phyloP scores from a whole-genome alignment of 1,140 invertebrate species.

The Brachionus rotundiformis region DNA sequence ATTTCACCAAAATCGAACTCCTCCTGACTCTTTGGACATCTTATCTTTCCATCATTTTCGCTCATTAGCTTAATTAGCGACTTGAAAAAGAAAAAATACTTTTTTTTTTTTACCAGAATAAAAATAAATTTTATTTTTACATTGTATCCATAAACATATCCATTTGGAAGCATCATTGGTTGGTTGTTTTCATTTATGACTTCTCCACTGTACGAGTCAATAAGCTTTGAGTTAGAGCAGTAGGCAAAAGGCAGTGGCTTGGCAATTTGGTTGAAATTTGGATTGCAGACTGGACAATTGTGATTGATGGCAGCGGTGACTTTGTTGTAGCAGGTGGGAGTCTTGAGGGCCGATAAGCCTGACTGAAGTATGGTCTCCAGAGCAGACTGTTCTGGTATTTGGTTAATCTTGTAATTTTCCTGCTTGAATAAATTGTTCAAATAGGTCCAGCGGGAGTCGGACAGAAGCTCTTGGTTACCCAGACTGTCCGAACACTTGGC shows the following conservation, averaged over 20 bases:
- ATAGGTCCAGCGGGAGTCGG: constrained; percentile 74
- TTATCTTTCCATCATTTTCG: constrained; percentile 80
- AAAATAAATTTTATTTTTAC: constrained; percentile 65
- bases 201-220: constrained; percentile 84
- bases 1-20: constrained; percentile 82
- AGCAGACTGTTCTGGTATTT: constrained; percentile 83
- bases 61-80: constrained; percentile 83
- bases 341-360: constrained; percentile 90
- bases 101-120: constrained; percentile 33
- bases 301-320: constrained; percentile 68
- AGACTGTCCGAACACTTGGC: constrained; percentile 74
- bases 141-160: constrained; percentile 93
- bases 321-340: constrained; percentile 70
- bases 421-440: constrained; percentile 85
- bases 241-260: constrained; percentile 86
- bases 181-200: constrained; percentile 96
- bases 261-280: constrained; percentile 82
- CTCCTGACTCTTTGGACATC: constrained; percentile 87
- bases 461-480: constrained; percentile 72
- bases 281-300: constrained; percentile 89
- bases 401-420: constrained; percentile 90
- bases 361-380: constrained; percentile 87
- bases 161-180: constrained; percentile 96
- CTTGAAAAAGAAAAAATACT: constrained; percentile 58
- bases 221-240: constrained; percentile 85